Conservation (phyloP, 2,113 vertebrate species). For the Mobula hypostoma region DNA sequence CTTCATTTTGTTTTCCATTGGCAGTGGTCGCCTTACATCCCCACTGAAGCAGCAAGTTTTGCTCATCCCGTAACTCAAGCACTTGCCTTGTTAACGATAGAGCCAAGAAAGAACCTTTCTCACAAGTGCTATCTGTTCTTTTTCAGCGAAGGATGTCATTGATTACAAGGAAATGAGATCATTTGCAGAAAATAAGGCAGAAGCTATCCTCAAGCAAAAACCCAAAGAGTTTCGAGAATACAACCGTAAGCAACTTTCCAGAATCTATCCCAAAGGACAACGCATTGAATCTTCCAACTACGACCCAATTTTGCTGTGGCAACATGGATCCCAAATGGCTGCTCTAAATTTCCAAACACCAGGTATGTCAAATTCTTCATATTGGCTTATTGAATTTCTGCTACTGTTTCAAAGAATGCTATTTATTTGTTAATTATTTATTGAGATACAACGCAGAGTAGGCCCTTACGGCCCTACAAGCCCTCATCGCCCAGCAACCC, state of each 20-base stretch:
- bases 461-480: too few relatives aligned
- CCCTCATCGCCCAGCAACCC: too few relatives aligned
- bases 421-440: too few relatives aligned
- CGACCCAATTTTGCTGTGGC: constrained; percentile 85
- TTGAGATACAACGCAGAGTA: too few relatives aligned
- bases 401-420: too few relatives aligned
- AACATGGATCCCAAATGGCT: constrained; percentile 86
- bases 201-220: constrained; percentile 63
- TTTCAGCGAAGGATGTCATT: constrained; percentile 59
- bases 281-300: constrained; percentile 96
- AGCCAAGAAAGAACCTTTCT: background rate
- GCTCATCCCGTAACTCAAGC: background rate
- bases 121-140: background rate
- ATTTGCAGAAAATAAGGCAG: constrained; percentile 86
- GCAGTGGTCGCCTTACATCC: background rate
- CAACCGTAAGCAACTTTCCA: constrained; percentile 83
- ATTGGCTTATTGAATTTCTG: background rate
- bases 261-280: constrained; percentile 89
- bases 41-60: background rate
- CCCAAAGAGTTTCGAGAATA: constrained; percentile 70
- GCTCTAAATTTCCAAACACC: constrained; percentile 93
- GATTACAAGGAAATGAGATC: constrained; percentile 87
- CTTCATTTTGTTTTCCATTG: background rate
- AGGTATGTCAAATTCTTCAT: constrained; percentile 55
- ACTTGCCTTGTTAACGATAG: background rate